A percentile compares a stretch with the other conserved stretches of the same genome.
phyloP scores from a whole-genome alignment of 2,113 vertebrate species.

The Pseudorhombus dupliciocellatus region DNA sequence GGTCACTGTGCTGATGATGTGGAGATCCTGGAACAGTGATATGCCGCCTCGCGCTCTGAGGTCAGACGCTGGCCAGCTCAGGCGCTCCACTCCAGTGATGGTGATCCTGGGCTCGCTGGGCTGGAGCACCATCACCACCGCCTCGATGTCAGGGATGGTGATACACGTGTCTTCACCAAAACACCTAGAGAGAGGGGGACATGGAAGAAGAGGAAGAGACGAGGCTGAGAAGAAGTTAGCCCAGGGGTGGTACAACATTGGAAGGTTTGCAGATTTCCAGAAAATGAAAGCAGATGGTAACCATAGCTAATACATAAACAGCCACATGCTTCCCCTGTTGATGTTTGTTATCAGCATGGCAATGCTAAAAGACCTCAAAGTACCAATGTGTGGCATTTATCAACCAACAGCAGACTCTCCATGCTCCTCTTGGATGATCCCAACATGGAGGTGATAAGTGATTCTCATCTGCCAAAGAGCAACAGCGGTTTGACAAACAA shows the following conservation, averaged over 20 bases:
- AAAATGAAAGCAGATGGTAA: neutral
- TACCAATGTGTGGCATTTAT: no score
- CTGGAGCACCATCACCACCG: conserved; percentile 93
- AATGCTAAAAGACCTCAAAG: no score
- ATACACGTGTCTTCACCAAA: conserved; percentile 97
- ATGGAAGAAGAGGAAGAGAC: neutral
- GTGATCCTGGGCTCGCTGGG: conserved; percentile 94
- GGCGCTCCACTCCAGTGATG: conserved; percentile 88
- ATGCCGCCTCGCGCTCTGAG: conserved; percentile 85
- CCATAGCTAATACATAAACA: no score
- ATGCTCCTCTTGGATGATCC: no score
- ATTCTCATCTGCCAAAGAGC: no score
- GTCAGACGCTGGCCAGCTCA: conserved; percentile 86
- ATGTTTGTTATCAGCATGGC: no score
- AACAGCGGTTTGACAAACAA: no score
- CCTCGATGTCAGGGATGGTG: conserved; percentile 91
- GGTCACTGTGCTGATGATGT: conserved; percentile 90
- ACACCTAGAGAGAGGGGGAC: conserved; percentile 81
- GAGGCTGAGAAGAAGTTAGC: neutral
- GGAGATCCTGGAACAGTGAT: conserved; percentile 89
- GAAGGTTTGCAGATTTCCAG: neutral
- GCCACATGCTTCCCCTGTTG: no score
- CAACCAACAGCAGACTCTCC: no score
- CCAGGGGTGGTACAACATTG: no score
- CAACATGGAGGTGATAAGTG: no score